Evolutionary conservation across 2,113 vertebrate genomes (phyloP), one percentile per base, ranked within the genome.

Genomic region (Muntiacus muntjak): DNA sequence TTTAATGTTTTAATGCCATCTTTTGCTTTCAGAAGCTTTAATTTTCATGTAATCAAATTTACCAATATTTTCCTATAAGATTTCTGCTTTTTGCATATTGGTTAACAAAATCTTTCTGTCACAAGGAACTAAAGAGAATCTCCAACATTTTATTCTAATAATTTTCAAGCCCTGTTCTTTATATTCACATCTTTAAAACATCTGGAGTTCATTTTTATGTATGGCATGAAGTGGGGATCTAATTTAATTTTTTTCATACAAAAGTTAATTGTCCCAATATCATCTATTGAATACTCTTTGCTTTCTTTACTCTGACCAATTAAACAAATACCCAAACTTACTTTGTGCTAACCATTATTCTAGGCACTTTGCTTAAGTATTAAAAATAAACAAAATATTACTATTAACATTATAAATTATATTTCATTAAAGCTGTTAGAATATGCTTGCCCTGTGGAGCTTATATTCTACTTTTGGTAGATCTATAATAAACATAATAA

Each of bases 11-110:
- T 55, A 30, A 95, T 92, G 30, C 25, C 91, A 23, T 85, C 36
- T 88, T 92, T 95, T 88, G 33, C 43, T 26, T 93, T 89, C 23
- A 86, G 85, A 95, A 79, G 16, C 85, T 95, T 89, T 67, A 52
- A 92, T 52, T 85, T 93, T 93, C n/a, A 82, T 82, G 17, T 82
- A 95, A 88, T 92, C 14, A 83, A 81, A 83, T 85, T 89, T 95
- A 85, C 43, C 26, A 64, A 17, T 85, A 58, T 95, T 89, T 95
- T 92, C 26, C 16, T 84, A 40, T 64, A 55, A 78, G 25, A 50
- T 55, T 71, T 64, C 26, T 84, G 36, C 64, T 84, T 92, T 76
- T 57, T 84, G 43, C 43, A 14, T 87, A n/a, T 92, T 88, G 55
- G 36, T 50, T 94, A 94, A 85, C 33, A 71, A 92, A 84, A 26